Base-by-base conservation (phyloP, 2,888 invertebrate species). In the Chironomus riparius region DNA sequence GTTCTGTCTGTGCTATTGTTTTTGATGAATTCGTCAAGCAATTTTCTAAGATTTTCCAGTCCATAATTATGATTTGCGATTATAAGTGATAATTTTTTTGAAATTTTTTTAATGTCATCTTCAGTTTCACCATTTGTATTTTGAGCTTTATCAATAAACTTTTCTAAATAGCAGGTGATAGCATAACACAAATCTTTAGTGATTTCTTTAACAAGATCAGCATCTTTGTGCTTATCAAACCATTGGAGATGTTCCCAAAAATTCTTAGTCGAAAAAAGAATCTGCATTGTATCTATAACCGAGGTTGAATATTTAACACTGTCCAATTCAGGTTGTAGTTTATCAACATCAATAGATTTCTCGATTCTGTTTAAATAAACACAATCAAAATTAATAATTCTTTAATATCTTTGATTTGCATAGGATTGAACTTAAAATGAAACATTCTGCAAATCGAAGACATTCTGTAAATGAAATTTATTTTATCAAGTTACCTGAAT, bases 201-300 rank as follows among this genome's bases (percentile, higher is more conserved):
- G 1, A 61, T 62, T 38, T 38, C 7, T 10, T 62, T 24, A 12
- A 10, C 47, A 38, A 72, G 15, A 12, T 72, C 50, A 3, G 24
- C 72, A 24, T 56, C 28, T 18, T 38, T 61, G 6, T 15, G 18
- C 1, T 4, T 15, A 21, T 61, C 18, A 12, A 38, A 18, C 56
- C 28, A 72, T 38, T 28, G 48, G 7, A 61, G 18, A n/a, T 61
- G 28, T 12, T 72, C 38, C 72, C 72, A 72, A 50, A 72, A 72
- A 5, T 61, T n/a, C 21, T 38, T 56, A 3, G 38, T 24, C 3
- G 72, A 72, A 38, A 47, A 21, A 12, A 72, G 38, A 38, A 72
- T 72, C 13, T 50, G n/a, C 6, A 61, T 13, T 22, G 18, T 38
- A 47, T 72, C 72, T 10, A 62, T 50, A 1, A 62, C 62, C 13